Evolutionary conservation across 2,113 vertebrate species (phyloP).

Genomic region (Taurulus bubalis): DNA sequence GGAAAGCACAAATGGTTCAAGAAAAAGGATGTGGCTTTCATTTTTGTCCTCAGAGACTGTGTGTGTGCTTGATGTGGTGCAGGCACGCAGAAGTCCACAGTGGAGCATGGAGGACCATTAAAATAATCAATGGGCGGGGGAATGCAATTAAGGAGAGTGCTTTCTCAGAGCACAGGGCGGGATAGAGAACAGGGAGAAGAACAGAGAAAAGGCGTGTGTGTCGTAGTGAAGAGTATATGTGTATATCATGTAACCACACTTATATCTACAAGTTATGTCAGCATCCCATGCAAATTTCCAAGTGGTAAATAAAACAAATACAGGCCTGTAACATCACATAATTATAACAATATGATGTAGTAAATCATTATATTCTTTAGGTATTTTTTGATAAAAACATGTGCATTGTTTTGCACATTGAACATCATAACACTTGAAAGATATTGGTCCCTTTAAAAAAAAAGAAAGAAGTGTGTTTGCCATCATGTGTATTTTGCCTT

Average conservation of each 20-base stretch:
- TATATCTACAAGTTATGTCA: not conserved
- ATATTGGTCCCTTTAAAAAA: slow-evolving; percentile 9
- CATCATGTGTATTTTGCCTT: slow-evolving; percentile 43
- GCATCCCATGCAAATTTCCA: not conserved
- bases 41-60: slow-evolving; percentile 40
- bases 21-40: slow-evolving; percentile 19
- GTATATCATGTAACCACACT: slow-evolving; percentile 8
- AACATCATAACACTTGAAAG: slow-evolving; percentile 29
- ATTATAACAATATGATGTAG: not conserved
- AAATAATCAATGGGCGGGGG: slow-evolving; percentile 75
- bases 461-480: slow-evolving; percentile 13
- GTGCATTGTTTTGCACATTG: not conserved
- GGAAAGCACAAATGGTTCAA: not conserved
- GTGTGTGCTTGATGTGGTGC: slow-evolving; percentile 51
- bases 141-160: slow-evolving; percentile 83
- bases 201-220: not conserved
- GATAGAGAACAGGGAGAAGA: slow-evolving; percentile 24
- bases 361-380: slow-evolving; percentile 8
- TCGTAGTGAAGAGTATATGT: slow-evolving; percentile 17
- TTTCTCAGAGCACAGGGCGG: slow-evolving; percentile 37
- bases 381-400: not conserved
- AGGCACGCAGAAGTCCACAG: slow-evolving; percentile 23
- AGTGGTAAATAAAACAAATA: not conserved
- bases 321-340: not conserved
- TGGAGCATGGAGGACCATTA: slow-evolving; percentile 66